phyloP scores from a whole-genome alignment of 1,140 invertebrate genomes.

The Drosophila sucinea region DNA sequence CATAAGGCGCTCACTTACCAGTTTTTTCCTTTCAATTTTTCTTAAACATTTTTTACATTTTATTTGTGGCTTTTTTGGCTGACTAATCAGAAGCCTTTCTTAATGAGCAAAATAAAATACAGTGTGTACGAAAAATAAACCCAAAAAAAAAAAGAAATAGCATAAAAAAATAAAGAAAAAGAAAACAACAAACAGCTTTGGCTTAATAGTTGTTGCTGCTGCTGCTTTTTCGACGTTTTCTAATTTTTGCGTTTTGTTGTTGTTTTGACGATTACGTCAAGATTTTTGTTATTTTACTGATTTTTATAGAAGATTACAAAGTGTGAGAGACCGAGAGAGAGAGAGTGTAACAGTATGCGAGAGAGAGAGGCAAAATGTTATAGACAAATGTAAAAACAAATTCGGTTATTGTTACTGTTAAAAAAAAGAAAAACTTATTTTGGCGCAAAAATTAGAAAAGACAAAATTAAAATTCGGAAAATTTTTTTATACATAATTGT shows the following conservation, averaged over 20 bases:
- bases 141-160: conserved; percentile 25
- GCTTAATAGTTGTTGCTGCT: conserved; percentile 41
- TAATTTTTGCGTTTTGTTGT: conserved; percentile 47
- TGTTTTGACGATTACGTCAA: conserved; percentile 76
- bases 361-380: conserved; percentile 28
- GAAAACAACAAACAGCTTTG: conserved; percentile 36
- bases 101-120: conserved; percentile 72
- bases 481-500: conserved; percentile 23
- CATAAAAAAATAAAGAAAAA: conserved; percentile 24
- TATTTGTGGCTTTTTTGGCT: conserved; percentile 3
- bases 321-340: background rate
- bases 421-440: conserved; percentile 29
- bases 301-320: conserved; percentile 72
- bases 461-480: conserved; percentile 16
- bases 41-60: background rate
- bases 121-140: conserved; percentile 28
- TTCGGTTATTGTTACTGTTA: conserved; percentile 28
- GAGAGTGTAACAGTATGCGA: background rate
- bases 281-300: conserved; percentile 77
- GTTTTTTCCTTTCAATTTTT: background rate
- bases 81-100: conserved; percentile 13
- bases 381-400: conserved; percentile 37
- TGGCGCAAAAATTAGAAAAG: conserved; percentile 14
- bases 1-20: background rate
- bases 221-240: conserved; percentile 41